Evolutionary conservation across 1,140 invertebrate species (phyloP).

Genomic region (Brachionus asplanchnoidis): DNA sequence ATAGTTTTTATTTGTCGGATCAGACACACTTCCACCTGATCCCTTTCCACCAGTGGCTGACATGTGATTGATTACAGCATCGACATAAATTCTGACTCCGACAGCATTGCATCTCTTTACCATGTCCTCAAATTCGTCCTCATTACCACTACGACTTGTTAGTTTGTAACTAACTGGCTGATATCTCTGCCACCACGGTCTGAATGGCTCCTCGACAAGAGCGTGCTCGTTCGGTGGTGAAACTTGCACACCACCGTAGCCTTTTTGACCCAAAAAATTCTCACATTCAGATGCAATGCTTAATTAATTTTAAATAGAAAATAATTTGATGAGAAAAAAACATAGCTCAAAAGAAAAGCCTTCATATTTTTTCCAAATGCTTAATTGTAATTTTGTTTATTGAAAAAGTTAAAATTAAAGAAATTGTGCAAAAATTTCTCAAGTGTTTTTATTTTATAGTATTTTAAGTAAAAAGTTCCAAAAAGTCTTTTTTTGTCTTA

Average conservation of each 20-base stretch:
- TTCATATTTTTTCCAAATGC: no score
- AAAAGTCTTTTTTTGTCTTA: no score
- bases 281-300: conserved; percentile 79
- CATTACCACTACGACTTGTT: conserved; percentile 69
- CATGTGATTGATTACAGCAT: conserved; percentile 84
- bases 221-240: conserved; percentile 52
- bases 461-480: no score
- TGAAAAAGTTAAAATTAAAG: no score
- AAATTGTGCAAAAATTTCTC: no score
- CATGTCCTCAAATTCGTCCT: conserved; percentile 69
- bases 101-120: conserved; percentile 67
- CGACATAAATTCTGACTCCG: conserved; percentile 76
- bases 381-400: no score
- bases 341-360: no score
- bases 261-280: conserved; percentile 65
- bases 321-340: no score
- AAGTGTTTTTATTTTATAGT: no score
- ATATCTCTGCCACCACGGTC: conserved; percentile 78
- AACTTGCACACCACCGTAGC: background rate
- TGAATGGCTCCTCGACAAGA: conserved; percentile 44
- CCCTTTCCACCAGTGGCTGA: conserved; percentile 59
- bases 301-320: conserved; percentile 57
- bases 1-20: conserved; percentile 53
- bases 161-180: conserved; percentile 80
- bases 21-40: conserved; percentile 52